Conservation (phyloP, 2,113 vertebrate species). For the Crotophaga sulcirostris region DNA sequence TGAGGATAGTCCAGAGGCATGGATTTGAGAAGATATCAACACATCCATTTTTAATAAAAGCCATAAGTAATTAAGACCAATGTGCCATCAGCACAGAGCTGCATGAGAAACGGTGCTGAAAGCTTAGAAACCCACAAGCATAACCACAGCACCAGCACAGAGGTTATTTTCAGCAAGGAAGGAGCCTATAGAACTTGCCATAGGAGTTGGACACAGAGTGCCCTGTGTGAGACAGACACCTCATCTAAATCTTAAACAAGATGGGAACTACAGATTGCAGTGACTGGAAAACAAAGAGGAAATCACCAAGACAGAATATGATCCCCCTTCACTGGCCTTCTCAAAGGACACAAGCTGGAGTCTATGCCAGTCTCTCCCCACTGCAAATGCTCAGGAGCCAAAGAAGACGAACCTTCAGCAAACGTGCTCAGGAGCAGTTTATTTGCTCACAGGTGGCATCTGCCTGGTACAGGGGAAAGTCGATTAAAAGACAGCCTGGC, state of each 20-base stretch:
- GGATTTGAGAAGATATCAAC: background rate
- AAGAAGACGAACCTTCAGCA: background rate
- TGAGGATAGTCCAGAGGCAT: background rate
- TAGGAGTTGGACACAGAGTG: rapidly evolving
- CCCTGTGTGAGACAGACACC: background rate
- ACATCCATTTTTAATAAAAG: background rate
- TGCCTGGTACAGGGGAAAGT: background rate
- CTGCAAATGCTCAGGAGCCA: background rate
- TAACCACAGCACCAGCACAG: background rate
- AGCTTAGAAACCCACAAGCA: background rate
- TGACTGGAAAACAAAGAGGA: background rate
- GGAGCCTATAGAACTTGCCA: background rate
- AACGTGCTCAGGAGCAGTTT: background rate
- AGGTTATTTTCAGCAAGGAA: background rate
- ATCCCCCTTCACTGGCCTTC: background rate
- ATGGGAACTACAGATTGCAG: background rate
- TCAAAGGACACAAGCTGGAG: background rate
- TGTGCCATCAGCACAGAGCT: background rate
- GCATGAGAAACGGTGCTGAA: background rate
- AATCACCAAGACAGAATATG: background rate
- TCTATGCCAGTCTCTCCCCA: background rate
- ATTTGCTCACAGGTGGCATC: background rate
- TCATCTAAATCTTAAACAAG: background rate
- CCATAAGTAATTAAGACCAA: background rate
- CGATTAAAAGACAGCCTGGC: background rate